phyloP scores from a whole-genome alignment of 2,113 vertebrate genomes.

The Montifringilla adamsi region DNA sequence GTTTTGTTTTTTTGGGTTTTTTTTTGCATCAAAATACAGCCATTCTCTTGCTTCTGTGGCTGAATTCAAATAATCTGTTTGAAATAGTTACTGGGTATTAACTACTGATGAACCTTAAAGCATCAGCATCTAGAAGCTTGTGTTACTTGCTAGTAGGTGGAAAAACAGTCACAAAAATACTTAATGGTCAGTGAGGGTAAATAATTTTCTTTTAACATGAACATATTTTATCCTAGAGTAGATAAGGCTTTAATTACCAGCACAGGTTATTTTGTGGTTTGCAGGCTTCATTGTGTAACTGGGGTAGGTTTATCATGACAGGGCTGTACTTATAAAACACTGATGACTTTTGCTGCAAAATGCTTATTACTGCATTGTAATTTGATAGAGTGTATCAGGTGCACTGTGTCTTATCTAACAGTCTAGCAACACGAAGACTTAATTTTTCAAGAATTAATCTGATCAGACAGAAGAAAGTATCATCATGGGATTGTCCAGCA shows the following conservation, averaged over 20 bases:
- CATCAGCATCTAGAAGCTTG: not conserved
- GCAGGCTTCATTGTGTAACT: not conserved
- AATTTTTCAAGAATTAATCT: not conserved
- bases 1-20: not conserved
- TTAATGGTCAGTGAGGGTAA: not conserved
- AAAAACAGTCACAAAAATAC: not conserved
- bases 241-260: not conserved
- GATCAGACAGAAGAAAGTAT: not conserved
- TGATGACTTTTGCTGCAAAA: not conserved
- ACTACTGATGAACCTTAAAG: not conserved
- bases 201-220: not conserved
- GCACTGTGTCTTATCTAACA: not conserved
- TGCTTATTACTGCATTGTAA: not conserved
- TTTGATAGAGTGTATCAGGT: not conserved
- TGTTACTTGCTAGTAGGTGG: not conserved
- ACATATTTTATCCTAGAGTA: not conserved
- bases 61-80: not conserved
- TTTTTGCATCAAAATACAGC: not conserved
- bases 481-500: not conserved
- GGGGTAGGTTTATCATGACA: not conserved
- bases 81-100: not conserved
- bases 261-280: not conserved
- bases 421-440: not conserved
- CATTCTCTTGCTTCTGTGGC: not conserved
- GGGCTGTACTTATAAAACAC: not conserved